These are phyloP conservation scores for Plodia interpunctella DNA, from an alignment of 1,140 invertebrate species.

Conservation along the genomic window DNA sequence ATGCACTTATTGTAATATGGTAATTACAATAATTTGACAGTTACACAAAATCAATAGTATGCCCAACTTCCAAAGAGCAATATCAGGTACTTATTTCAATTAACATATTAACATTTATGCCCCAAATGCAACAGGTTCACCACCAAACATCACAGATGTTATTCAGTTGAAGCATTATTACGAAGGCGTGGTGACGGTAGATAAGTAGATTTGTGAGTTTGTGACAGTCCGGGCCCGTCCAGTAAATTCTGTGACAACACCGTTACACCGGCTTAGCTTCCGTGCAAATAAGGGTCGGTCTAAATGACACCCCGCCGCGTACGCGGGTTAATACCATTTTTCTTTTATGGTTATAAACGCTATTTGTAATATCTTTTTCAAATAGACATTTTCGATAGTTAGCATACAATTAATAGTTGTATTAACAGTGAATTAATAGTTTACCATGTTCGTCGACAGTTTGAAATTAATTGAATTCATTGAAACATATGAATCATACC, in stretches of 20 bases:
- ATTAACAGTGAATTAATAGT: no score
- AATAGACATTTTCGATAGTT: not conserved
- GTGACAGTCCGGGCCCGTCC: slow-evolving; percentile 56
- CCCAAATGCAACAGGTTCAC: not conserved
- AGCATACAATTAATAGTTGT: not conserved
- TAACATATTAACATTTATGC: not conserved
- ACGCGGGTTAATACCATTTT: slow-evolving; percentile 53
- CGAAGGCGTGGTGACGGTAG: slow-evolving; percentile 65
- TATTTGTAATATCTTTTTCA: not conserved
- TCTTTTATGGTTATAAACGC: slow-evolving; percentile 18
- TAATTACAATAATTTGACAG: no score
- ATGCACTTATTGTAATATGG: no score
- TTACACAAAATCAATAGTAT: no score
- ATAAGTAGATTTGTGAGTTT: slow-evolving; percentile 75
- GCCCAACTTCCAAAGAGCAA: no score
- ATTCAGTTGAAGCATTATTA: slow-evolving; percentile 33
- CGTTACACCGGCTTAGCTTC: slow-evolving; percentile 69
- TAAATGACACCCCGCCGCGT: slow-evolving; percentile 43
- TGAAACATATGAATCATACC: no score
- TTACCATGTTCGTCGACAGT: no score
- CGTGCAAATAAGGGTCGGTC: slow-evolving; percentile 58
- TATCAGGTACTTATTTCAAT: not conserved
- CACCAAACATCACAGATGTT: slow-evolving; percentile 39
- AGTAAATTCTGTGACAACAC: slow-evolving; percentile 73
- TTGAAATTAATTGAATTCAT: no score